Evolutionary conservation across 2,113 vertebrate genomes (phyloP), one percentile per base, ranked within the genome.

Genomic region (Neolamprologus longior): DNA sequence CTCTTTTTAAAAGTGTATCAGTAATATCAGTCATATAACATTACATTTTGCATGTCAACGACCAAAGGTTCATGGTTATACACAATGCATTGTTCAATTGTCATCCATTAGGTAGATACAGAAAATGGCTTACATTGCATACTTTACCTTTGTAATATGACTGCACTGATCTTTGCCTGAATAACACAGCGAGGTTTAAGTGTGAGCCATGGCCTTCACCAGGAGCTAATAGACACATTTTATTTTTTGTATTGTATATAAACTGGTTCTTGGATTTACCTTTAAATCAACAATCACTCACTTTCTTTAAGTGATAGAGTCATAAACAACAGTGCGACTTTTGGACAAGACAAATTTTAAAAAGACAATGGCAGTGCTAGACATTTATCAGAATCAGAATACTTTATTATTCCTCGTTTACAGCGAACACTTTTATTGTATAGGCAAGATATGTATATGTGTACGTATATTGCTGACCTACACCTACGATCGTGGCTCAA

Each of bases 41-140:
- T n/a, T 80, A 26, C 37, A 73, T 26, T 37, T 83, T 54, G 40
- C 9, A 53, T 26, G 57, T 71, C 50, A 19, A 54, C 11, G 68
- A 81, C 4, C 21, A 24, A 45, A 42, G 37, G 37, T 15, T 71
- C 40, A 37, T 33, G 45, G 19, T 54, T 45, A 7, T 1, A 10
- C 81, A 71, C 19, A 7, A 52, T 21, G 13, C 1, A 73, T 15
- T 26, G 21, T 71, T 71, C 37, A 71, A 14, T 15, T 42, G 3
- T 40, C 37, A 8, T 95, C 45, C 61, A 2, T 7, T 8, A 96
- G 96, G 83, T 96, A 97, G 17, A 92, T 7, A 0, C 9, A 1
- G 3, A 73, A 97, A 97, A 7, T 92, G 91, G 35, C 97, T 97
- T 11, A 1, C 86, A 80, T 95, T 97, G 40, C 96, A 97, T 87